phyloP scores from a whole-genome alignment of 2,797 vertebrate genomes.

The Danio albolineatus region DNA sequence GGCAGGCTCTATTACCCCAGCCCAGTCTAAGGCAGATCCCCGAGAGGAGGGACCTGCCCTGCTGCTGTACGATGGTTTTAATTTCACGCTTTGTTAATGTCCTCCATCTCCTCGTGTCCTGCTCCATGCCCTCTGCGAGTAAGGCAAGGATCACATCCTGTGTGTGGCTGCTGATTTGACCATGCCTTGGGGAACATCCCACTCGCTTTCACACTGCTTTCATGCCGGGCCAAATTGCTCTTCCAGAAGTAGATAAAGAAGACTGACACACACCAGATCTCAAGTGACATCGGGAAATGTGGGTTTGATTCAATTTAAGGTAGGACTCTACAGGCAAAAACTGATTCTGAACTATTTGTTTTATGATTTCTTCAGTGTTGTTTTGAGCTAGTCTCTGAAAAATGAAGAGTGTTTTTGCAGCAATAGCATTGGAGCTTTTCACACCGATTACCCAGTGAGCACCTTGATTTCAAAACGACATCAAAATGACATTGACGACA shows the following conservation, averaged over 20 bases:
- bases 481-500: too few relatives aligned
- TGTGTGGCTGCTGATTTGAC: conserved; percentile 61
- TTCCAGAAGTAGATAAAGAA: conserved; percentile 16
- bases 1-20: conserved; percentile 79
- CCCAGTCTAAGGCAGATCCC: conserved; percentile 58
- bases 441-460: too few relatives aligned
- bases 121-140: conserved; percentile 65
- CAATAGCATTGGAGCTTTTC: too few relatives aligned
- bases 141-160: conserved; percentile 66
- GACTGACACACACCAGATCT: not conserved
- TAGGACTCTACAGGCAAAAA: not conserved
- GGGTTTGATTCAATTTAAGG: not conserved
- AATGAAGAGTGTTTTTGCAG: too few relatives aligned
- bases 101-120: conserved; percentile 63
- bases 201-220: conserved; percentile 57
- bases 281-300: not conserved
- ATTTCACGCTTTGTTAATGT: conserved; percentile 87
- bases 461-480: too few relatives aligned
- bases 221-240: conserved; percentile 42
- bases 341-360: too few relatives aligned
- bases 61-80: conserved; percentile 76
- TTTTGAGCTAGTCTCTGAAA: too few relatives aligned
- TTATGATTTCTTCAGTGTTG: too few relatives aligned
- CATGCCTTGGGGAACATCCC: conserved; percentile 46
- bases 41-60: conserved; percentile 68